Conservation (phyloP, 2,113 vertebrate species). For the Bos taurus region DNA sequence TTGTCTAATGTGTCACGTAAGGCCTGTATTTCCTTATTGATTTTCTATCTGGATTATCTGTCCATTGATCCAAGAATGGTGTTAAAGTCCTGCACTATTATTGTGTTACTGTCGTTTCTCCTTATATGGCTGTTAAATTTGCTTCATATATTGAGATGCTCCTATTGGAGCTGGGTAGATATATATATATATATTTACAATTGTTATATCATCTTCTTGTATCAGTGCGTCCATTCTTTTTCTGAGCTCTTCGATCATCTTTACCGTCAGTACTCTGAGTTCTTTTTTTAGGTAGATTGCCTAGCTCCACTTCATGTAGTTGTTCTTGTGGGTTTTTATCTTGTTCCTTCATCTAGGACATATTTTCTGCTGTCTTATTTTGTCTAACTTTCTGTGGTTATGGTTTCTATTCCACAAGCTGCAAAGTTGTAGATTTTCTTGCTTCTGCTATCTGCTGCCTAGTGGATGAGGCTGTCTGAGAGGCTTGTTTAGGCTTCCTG, state of each 20-base stretch:
- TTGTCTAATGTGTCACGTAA: neutral
- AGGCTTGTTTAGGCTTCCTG: neutral
- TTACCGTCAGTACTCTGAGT: neutral
- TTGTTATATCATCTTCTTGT: neutral
- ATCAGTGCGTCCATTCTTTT: neutral
- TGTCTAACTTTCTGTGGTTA: neutral
- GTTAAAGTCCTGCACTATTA: neutral
- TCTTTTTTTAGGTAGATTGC: neutral
- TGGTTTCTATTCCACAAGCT: neutral
- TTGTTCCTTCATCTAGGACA: neutral
- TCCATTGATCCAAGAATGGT: neutral
- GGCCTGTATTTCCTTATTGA: neutral
- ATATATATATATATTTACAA: neutral
- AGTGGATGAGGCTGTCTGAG: neutral
- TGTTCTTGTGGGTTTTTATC: neutral
- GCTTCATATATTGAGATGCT: neutral
- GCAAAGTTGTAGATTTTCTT: neutral
- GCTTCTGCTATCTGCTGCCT: neutral
- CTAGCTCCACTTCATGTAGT: neutral
- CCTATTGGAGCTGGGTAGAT: neutral
- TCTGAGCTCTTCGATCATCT: neutral
- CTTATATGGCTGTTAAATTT: neutral
- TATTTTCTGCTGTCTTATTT: neutral
- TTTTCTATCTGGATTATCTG: neutral
- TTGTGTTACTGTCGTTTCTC: neutral